These are phyloP conservation scores for Mionectes olivaceus DNA, from an alignment of 2,797 vertebrate genomes.

Conservation along the genomic window DNA sequence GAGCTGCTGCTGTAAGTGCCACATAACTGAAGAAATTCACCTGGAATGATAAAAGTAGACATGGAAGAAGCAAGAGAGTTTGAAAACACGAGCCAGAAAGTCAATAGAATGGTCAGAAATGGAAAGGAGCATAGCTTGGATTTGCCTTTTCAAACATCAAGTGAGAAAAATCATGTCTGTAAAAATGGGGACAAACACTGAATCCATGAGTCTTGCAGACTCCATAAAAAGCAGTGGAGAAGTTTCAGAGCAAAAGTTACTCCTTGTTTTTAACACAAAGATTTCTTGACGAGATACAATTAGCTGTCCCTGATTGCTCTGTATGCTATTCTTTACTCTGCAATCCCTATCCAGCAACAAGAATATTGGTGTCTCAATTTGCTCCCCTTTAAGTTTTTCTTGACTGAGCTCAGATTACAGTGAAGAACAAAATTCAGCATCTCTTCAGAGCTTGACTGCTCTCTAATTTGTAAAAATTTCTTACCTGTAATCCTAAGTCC, in stretches of 20 bases:
- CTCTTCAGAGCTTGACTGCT: neutral
- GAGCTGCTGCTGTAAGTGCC: constrained; percentile 82
- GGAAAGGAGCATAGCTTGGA: neutral
- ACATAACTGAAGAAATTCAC: constrained; percentile 91
- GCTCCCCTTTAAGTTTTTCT: neutral
- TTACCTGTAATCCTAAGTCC: neutral
- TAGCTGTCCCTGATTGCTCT: neutral
- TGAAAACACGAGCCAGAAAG: neutral
- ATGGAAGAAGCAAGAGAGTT: neutral
- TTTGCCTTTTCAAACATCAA: neutral
- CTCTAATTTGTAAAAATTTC: neutral
- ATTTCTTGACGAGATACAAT: neutral
- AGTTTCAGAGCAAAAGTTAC: neutral
- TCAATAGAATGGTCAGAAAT: neutral
- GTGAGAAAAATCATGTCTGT: neutral
- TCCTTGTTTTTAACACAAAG: neutral
- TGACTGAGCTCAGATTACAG: neutral
- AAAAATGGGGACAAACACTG: neutral
- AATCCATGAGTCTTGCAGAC: neutral
- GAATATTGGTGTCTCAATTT: neutral
- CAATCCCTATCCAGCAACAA: neutral
- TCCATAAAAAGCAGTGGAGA: neutral
- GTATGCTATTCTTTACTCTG: neutral
- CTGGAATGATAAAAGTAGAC: constrained; percentile 66
- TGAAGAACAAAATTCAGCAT: neutral